Evolutionary conservation across 1,140 invertebrate genomes (phyloP), one percentile per base, ranked within the genome.

Genomic region (Aporrectodea caliginosa): DNA sequence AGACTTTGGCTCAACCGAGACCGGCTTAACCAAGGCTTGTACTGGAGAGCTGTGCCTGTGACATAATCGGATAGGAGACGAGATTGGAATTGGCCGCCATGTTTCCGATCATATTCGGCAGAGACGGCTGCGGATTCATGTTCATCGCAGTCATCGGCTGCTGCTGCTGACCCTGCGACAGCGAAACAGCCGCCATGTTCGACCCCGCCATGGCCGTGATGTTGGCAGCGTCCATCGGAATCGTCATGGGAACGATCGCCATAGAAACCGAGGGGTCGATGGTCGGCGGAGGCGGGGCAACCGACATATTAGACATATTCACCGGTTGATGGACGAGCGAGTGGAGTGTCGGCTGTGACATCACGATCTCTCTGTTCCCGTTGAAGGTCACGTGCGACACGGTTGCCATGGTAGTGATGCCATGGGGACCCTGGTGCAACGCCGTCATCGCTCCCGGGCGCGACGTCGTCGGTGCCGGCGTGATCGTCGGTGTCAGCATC

Each of bases 401-500:
- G 1, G 74, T 79, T 27, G 78, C 35, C 71, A 78, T 35, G 16
- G 80, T 69, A 2, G 80, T 75, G 22, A 74, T 69, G 29, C 35
- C 72, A 22, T 78, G 80, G 12, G 72, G 76, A 16, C 70, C 32
- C 32, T 73, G 83, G 75, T 69, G 81, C 78, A 27, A 74, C 68
- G 71, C 76, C 75, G 68, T 79, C 35, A 75, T 29, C 43, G 43
- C 43, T 22, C 6, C 22, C 14, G 82, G 80, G 31, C 80, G 68
- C 30, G 80, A 79, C 35, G 74, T 80, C 16, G 81, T 78, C 29
- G 84, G 78, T 16, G 83, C 80, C 30, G 83, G 82, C n/a, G 81
- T 82, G 35, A 84, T 80, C 31, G 77, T 81, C 58, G 81, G 77
- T 2, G 84, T 82, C 27, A 82, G 72, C 70, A 83, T 78, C 35